phyloP scores from a whole-genome alignment of 2,888 invertebrate genomes.

The Cryptocephalus moraei region DNA sequence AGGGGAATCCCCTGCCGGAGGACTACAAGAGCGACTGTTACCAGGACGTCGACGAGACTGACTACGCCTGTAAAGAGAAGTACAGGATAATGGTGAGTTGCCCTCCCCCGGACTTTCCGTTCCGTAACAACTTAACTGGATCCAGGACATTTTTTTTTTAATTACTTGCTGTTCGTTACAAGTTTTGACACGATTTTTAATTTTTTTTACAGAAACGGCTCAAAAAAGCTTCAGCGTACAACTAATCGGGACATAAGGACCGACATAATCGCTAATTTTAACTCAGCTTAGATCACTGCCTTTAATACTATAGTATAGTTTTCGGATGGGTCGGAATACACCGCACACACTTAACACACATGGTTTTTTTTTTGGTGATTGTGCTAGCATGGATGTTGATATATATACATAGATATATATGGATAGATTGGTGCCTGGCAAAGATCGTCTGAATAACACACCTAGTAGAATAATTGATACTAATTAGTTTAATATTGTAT shows the following conservation, averaged over 20 bases:
- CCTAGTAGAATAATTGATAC: too few species aligned
- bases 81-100: conserved; percentile 63
- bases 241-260: conserved; percentile 17
- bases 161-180: too few species aligned
- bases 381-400: too few species aligned
- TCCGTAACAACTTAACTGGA: too few species aligned
- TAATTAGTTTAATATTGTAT: too few species aligned
- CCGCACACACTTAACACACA: too few species aligned
- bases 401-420: too few species aligned
- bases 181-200: neutral
- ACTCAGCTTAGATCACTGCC: conserved; percentile 15
- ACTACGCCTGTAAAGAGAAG: conserved; percentile 72
- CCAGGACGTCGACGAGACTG: conserved; percentile 68
- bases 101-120: neutral
- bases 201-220: conserved; percentile 36
- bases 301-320: conserved; percentile 5
- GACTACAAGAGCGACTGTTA: conserved; percentile 72
- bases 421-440: too few species aligned
- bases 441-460: too few species aligned
- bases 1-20: conserved; percentile 56
- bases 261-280: conserved; percentile 2
- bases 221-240: conserved; percentile 33
- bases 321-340: too few species aligned
- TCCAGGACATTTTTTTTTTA: too few species aligned
- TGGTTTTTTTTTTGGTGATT: too few species aligned